Percentiles rank a stretch among this genome's conserved stretches.
Conservation (phyloP, 2,797 vertebrate genomes). For the Hafferia zeledoni region DNA sequence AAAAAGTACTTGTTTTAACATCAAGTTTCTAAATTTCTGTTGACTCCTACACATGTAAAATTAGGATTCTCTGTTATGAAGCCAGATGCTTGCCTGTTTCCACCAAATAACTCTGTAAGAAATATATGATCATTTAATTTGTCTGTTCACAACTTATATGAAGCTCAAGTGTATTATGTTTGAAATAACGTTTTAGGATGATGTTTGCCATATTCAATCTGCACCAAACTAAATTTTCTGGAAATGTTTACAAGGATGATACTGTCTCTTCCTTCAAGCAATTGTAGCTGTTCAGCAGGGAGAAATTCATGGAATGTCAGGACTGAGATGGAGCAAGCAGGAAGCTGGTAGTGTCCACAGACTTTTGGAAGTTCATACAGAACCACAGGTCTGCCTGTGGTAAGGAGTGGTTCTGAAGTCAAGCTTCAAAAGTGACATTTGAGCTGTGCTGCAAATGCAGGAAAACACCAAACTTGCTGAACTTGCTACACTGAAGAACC, state of each 20-base stretch:
- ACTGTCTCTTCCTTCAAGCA: not conserved
- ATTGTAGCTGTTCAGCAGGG: not conserved
- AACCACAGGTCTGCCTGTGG: accelerated
- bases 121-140: not conserved
- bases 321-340: not conserved
- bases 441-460: not conserved
- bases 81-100: not conserved
- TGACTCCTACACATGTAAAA: accelerated
- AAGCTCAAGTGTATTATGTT: not conserved
- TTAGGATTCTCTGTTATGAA: not conserved
- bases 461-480: not conserved
- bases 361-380: not conserved
- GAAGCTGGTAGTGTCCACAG: not conserved
- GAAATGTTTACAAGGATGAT: not conserved
- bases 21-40: not conserved
- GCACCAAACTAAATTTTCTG: not conserved
- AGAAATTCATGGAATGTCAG: not conserved
- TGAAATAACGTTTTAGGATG: not conserved
- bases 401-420: not conserved
- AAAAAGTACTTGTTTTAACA: not conserved
- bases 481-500: not conserved
- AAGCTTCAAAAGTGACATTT: not conserved
- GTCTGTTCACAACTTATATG: not conserved
- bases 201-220: not conserved
- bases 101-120: not conserved